Percentiles rank a stretch among this genome's conserved stretches.
Evolutionary conservation across 2,888 invertebrate species (phyloP).

Genomic region (Bedellia somnulentella): DNA sequence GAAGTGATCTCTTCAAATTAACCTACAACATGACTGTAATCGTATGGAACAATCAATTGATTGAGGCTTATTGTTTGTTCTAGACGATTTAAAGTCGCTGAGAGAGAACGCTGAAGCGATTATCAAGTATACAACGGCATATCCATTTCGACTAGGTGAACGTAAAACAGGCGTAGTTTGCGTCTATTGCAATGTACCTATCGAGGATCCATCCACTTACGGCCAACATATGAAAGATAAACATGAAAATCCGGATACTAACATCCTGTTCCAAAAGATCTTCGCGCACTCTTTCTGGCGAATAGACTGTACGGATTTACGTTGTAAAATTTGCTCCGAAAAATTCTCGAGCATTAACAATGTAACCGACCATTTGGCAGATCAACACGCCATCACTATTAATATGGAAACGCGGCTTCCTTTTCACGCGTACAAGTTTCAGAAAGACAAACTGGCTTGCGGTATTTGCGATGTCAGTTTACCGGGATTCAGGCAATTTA

Average conservation of each 20-base stretch:
- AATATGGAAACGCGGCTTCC: not conserved
- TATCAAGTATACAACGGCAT: conserved; percentile 5
- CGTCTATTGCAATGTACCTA: conserved; percentile 4
- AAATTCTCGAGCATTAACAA: conserved; percentile 1
- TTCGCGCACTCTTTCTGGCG: conserved; percentile 1
- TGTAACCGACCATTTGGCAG: conserved; percentile 1
- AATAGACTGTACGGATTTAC: conserved; percentile 7
- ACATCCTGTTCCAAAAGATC: conserved; percentile 3
- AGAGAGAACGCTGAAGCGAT: conserved; percentile 4
- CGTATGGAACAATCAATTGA: not conserved
- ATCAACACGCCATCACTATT: not conserved
- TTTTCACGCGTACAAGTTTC: conserved; percentile 2
- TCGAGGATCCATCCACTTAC: not conserved
- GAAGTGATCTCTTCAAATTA: too few relatives aligned
- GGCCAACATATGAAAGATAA: conserved; percentile 1
- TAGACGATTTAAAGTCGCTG: conserved; percentile 22
- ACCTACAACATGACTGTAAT: not conserved
- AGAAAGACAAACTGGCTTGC: conserved; percentile 1
- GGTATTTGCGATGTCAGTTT: conserved; percentile 1
- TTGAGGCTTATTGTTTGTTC: conserved; percentile 30
- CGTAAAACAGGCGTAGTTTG: conserved; percentile 1
- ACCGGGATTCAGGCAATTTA: conserved; percentile 1
- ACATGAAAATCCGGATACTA: conserved; percentile 1
- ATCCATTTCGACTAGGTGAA: conserved; percentile 2
- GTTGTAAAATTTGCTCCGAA: conserved; percentile 4